Conservation (phyloP, 2,113 vertebrate genomes). For the Albula goreensis region DNA sequence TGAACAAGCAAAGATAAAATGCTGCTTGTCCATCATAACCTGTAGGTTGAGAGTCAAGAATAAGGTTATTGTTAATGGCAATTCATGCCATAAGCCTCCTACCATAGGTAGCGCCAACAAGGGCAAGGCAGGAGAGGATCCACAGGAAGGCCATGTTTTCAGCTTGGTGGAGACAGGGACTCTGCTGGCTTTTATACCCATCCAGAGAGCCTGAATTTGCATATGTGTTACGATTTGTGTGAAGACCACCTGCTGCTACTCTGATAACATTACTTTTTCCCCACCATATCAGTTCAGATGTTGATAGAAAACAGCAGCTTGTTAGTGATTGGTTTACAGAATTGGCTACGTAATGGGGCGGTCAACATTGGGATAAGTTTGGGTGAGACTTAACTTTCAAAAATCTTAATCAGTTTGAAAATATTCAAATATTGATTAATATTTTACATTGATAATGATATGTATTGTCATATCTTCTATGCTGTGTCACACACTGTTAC, state of each 20-base stretch:
- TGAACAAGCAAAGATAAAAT: background rate
- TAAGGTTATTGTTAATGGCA: no score
- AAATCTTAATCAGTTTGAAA: no score
- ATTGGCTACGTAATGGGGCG: background rate
- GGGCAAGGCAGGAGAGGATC: constrained; percentile 71
- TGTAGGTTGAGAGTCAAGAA: no score
- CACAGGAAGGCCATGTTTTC: constrained; percentile 69
- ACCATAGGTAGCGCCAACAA: constrained; percentile 64
- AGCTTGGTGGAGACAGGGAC: constrained; percentile 21
- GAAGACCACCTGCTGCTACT: constrained; percentile 24
- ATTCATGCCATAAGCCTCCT: constrained; percentile 20
- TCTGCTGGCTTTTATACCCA: constrained; percentile 38
- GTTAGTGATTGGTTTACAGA: background rate
- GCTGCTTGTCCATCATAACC: no score
- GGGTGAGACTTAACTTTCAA: no score
- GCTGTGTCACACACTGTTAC: no score
- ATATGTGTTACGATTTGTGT: constrained; percentile 24
- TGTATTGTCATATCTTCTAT: no score
- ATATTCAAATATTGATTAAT: no score
- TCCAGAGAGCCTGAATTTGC: background rate
- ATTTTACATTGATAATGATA: no score
- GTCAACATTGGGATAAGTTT: background rate
- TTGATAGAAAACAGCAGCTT: background rate
- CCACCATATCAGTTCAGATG: background rate
- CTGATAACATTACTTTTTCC: constrained; percentile 21